Conservation (phyloP, 92 coral and sea anemone species). For the Umimayanthus chanpuru region DNA sequence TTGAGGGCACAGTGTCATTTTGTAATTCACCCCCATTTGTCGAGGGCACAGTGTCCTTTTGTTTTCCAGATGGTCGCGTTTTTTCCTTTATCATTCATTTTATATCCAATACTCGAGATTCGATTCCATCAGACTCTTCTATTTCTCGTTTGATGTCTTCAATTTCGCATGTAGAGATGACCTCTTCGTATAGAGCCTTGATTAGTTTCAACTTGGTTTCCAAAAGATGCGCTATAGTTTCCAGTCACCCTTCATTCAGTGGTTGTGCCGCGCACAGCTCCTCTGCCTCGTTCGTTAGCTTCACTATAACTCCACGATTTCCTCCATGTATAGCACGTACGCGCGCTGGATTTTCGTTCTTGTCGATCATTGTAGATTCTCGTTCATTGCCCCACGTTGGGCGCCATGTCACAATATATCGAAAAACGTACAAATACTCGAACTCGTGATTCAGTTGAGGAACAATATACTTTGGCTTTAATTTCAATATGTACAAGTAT, state of each 20-base stretch:
- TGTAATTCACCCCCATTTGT: too few species aligned
- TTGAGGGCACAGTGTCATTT: too few species aligned
- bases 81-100: not conserved
- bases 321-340: conserved; percentile 1
- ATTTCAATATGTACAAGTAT: too few species aligned
- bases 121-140: conserved; percentile 50
- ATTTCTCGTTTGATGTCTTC: conserved; percentile 53
- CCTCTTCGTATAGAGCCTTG: conserved; percentile 46
- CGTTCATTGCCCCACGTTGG: conserved; percentile 50
- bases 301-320: conserved; percentile 64
- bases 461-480: too few species aligned
- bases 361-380: not conserved
- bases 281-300: conserved; percentile 59
- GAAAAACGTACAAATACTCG: not conserved
- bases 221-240: conserved; percentile 45
- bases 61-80: too few species aligned
- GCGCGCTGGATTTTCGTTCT: too few species aligned
- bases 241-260: conserved; percentile 44
- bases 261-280: conserved; percentile 32
- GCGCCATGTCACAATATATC: conserved; percentile 30
- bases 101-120: conserved; percentile 47
- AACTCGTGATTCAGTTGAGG: too few species aligned
- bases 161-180: conserved; percentile 39
- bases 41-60: too few species aligned
- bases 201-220: conserved; percentile 12